Conservation (phyloP, 92 coral and sea anemone species). For the Porites evermanni region DNA sequence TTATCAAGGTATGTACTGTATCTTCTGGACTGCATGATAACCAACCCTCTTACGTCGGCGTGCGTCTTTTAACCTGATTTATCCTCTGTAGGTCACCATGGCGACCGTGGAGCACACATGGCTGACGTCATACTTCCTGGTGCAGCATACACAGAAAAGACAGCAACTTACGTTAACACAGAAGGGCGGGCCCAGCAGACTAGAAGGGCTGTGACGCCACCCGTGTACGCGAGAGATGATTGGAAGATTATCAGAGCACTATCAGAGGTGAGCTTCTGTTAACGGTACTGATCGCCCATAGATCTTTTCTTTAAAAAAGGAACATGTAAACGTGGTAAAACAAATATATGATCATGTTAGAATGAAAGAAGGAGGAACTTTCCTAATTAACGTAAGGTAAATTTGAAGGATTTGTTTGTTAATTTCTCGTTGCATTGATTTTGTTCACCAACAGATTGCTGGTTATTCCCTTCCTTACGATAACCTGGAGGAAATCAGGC, state of each 20-base stretch:
- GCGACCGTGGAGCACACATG: slow-evolving; percentile 95
- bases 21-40: not conserved
- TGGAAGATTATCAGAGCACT: slow-evolving; percentile 99
- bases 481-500: slow-evolving; percentile 88
- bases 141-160: slow-evolving; percentile 99
- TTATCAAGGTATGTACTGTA: slow-evolving; percentile 82
- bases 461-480: slow-evolving; percentile 89
- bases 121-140: slow-evolving; percentile 98
- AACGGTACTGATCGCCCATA: too few species aligned
- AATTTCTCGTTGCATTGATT: not conserved
- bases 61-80: not conserved
- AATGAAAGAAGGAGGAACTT: too few species aligned
- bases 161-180: slow-evolving; percentile 96
- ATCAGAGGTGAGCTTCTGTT: slow-evolving; percentile 77
- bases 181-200: slow-evolving; percentile 99
- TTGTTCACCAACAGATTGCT: slow-evolving; percentile 62
- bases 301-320: too few species aligned
- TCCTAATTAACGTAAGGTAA: too few species aligned
- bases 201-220: slow-evolving; percentile 99
- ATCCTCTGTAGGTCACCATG: slow-evolving; percentile 92
- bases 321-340: too few species aligned
- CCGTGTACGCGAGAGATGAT: slow-evolving; percentile 93
- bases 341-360: too few species aligned
- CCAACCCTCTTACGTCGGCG: not conserved
- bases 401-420: not conserved